A percentile compares a stretch with the other conserved stretches of the same genome.
Evolutionary conservation across 2,888 invertebrate genomes (phyloP).

Genomic region (Synanthedon andrenaeformis): DNA sequence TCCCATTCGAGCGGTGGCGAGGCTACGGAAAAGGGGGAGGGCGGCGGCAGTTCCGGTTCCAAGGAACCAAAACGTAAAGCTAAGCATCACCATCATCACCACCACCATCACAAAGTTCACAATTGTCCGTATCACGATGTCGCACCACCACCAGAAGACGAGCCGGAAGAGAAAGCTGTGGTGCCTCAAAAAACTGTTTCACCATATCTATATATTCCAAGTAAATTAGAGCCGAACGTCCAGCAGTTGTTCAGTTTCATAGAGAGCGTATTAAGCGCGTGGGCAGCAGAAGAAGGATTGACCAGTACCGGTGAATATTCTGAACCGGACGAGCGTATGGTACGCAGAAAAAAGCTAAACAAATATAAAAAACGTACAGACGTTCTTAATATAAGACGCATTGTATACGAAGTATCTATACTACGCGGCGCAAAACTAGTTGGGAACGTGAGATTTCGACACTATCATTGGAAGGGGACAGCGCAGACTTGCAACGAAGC

Average conservation of each 20-base stretch:
- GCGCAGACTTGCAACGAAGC: constrained; percentile 90
- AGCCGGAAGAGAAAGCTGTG: constrained; percentile 36
- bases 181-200: constrained; percentile 61
- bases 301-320: constrained; percentile 80
- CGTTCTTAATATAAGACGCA: constrained; percentile 75
- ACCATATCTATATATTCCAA: constrained; percentile 63
- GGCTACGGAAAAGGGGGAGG: constrained; percentile 48
- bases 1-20: constrained; percentile 65
- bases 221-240: constrained; percentile 79
- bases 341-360: constrained; percentile 70
- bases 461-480: constrained; percentile 87
- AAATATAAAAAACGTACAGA: constrained; percentile 75
- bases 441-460: constrained; percentile 78
- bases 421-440: constrained; percentile 74
- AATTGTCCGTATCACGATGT: constrained; percentile 58
- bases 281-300: constrained; percentile 80
- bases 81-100: constrained; percentile 54
- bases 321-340: constrained; percentile 77
- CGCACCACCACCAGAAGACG: constrained; percentile 43
- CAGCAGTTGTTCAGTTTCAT: constrained; percentile 86
- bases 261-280: constrained; percentile 82
- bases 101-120: constrained; percentile 50
- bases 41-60: constrained; percentile 25
- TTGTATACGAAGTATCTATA: constrained; percentile 78
- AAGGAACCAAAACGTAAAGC: constrained; percentile 44